Percentiles rank a stretch among this genome's conserved stretches.
Evolutionary conservation across 1,140 invertebrate genomes (phyloP).

Genomic region (Diachasmimorpha longicaudata): DNA sequence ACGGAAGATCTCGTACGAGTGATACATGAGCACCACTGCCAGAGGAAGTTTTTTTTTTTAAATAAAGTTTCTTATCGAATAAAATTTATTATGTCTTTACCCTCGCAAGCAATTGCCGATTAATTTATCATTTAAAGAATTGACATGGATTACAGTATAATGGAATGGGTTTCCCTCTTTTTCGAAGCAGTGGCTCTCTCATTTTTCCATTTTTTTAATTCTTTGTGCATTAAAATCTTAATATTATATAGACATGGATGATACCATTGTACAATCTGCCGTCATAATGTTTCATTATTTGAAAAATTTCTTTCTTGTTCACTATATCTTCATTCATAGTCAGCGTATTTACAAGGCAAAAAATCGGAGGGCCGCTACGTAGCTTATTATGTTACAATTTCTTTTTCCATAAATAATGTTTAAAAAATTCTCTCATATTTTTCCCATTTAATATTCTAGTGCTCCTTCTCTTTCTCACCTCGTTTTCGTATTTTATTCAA

Average conservation of each 20-base stretch:
- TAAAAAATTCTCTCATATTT: background rate
- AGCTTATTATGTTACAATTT: conserved; percentile 11
- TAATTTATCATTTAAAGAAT: conserved; percentile 26
- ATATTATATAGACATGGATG: conserved; percentile 18
- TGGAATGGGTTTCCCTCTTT: conserved; percentile 21
- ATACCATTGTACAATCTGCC: conserved; percentile 20
- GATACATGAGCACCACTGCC: conserved; percentile 32
- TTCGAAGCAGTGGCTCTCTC: conserved; percentile 24
- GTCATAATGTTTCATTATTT: conserved; percentile 14
- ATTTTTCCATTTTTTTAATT: conserved; percentile 9
- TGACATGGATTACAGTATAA: conserved; percentile 27
- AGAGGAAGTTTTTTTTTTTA: conserved; percentile 23
- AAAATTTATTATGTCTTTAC: background rate
- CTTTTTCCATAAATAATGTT: conserved; percentile 13
- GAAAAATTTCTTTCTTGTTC: background rate
- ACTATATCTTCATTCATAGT: conserved; percentile 19
- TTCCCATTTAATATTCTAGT: background rate
- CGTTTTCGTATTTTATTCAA: background rate
- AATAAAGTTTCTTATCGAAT: background rate
- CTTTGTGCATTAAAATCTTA: conserved; percentile 27
- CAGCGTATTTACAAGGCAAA: conserved; percentile 31
- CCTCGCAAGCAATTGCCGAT: conserved; percentile 13
- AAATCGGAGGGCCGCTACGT: conserved; percentile 12
- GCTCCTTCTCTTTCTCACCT: background rate
- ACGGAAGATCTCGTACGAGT: conserved; percentile 46